Evolutionary conservation across 1,140 invertebrate species (phyloP).

Genomic region (Tetramorium parvispinum): DNA sequence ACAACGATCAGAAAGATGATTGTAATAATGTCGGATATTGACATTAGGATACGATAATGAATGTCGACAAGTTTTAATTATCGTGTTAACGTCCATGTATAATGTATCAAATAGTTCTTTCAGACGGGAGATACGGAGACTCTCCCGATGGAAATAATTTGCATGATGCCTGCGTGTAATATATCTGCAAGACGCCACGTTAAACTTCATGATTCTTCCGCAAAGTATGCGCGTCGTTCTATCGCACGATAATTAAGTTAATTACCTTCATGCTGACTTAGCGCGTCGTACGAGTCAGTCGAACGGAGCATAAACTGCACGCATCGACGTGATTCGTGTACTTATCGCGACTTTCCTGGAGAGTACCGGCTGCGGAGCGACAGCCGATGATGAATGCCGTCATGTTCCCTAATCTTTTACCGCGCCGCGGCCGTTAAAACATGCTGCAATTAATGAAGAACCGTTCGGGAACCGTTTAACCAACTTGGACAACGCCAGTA

Average conservation of each 20-base stretch:
- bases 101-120: conserved; percentile 32
- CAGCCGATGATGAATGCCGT: conserved; percentile 73
- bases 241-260: conserved; percentile 77
- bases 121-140: not conserved
- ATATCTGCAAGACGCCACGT: conserved; percentile 5
- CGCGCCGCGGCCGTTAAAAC: conserved; percentile 46
- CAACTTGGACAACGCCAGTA: not conserved
- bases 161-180: conserved; percentile 32
- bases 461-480: conserved; percentile 2
- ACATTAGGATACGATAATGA: conserved; percentile 50
- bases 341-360: conserved; percentile 8
- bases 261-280: conserved; percentile 70
- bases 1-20: not conserved
- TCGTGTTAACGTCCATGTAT: conserved; percentile 35
- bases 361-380: conserved; percentile 59
- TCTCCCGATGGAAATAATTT: conserved; percentile 45
- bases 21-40: conserved; percentile 43
- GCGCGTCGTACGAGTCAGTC: conserved; percentile 41
- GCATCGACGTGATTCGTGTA: conserved; percentile 16
- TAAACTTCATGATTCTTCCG: conserved; percentile 65
- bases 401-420: conserved; percentile 59
- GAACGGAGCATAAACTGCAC: conserved; percentile 34
- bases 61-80: conserved; percentile 53
- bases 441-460: conserved; percentile 55
- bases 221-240: conserved; percentile 51